Base-by-base conservation (phyloP, 2,888 invertebrate species). In the Aphrophora alni region DNA sequence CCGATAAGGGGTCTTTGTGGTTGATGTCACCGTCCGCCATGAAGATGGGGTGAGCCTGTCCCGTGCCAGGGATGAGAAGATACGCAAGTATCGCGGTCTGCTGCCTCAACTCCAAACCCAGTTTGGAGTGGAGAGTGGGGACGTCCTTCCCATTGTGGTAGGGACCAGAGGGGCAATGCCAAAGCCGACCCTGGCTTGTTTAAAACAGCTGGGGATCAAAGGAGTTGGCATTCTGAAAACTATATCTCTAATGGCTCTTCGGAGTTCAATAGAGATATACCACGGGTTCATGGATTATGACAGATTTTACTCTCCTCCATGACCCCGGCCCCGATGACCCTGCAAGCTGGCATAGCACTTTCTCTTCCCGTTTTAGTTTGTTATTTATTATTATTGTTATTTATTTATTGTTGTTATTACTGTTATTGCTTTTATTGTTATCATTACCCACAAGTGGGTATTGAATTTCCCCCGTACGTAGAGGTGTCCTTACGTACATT, bases 121-220 rank as follows among this genome's bases (percentile, higher is more conserved):
- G n/a, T n/a, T n/a, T n/a, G n/a, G n/a, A n/a, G n/a, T n/a, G n/a
- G n/a, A n/a, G n/a, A n/a, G n/a, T n/a, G n/a, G n/a, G n/a, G n/a
- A n/a, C n/a, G n/a, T n/a, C n/a, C n/a, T n/a, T n/a, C n/a, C 87
- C 0, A 84, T 87, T 8, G 86, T 87, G 75, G 84, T 87, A 26
- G 87, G 87, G 10, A 86, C 86, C 70, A 82, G 87, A 81, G 87
- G 87, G 17, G 86, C 86, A 17, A 81, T 87, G 82, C 87, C 87
- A 69, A 85, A 78, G 82, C 78, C 82, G 77, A 87, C 87, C 28
- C 44, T 85, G 24, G 7, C 21, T 0, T 80, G 82, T 26, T 82
- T 87, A 10, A 33, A 10, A 10, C 33, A 10, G 5, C 10, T 33
- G 33, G 85, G 85, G 4, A 83, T 87, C 0, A 27, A 38, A 17